phyloP scores from a whole-genome alignment of 1,140 invertebrate genomes.

The Aphidius ervi region DNA sequence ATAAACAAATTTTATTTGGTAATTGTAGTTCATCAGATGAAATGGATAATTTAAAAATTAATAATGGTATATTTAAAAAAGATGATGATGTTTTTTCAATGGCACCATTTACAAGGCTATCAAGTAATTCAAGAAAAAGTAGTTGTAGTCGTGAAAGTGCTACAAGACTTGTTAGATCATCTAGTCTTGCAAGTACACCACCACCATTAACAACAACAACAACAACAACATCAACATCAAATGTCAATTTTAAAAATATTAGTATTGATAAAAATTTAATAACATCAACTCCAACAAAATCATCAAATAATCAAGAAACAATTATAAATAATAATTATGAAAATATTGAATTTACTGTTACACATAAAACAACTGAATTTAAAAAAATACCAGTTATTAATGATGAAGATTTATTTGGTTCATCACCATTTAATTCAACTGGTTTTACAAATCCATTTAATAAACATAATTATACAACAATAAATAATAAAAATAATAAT shows the following conservation, averaged over 20 bases:
- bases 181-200: constrained; percentile 32
- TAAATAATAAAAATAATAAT: constrained; percentile 6
- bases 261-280: not conserved
- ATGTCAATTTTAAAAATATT: constrained; percentile 15
- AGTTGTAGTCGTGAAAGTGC: constrained; percentile 32
- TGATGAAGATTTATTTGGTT: constrained; percentile 55
- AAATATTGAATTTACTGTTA: constrained; percentile 24
- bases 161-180: constrained; percentile 26
- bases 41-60: constrained; percentile 12
- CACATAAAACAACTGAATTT: constrained; percentile 9
- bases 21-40: constrained; percentile 38
- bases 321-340: constrained; percentile 26
- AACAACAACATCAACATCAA: not conserved
- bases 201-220: not conserved
- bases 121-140: constrained; percentile 40
- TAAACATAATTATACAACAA: constrained; percentile 23
- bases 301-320: constrained; percentile 14
- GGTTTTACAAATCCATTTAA: constrained; percentile 44
- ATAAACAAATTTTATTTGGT: constrained; percentile 32
- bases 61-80: constrained; percentile 39
- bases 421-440: constrained; percentile 53
- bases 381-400: constrained; percentile 4
- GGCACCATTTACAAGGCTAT: constrained; percentile 65
- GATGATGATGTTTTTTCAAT: constrained; percentile 68
- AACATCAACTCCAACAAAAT: not conserved